phyloP scores from a whole-genome alignment of 1,140 invertebrate genomes.

The Atta cephalotes region DNA sequence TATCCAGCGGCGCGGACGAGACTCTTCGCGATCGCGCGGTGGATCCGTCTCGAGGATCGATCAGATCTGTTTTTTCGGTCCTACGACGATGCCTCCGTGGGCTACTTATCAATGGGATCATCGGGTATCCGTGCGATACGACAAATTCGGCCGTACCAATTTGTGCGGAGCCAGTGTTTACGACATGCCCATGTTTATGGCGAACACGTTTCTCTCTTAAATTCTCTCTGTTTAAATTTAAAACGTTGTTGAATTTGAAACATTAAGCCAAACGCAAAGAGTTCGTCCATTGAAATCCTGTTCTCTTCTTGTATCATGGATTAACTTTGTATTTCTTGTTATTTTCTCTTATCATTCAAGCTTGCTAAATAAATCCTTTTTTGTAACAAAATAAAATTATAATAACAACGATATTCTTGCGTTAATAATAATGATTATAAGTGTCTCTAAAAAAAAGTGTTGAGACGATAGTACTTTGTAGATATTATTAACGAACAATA shows the following conservation, averaged over 20 bases:
- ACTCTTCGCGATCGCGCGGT: constrained; percentile 13
- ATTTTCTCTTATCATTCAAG: not conserved
- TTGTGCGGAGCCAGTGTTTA: constrained; percentile 38
- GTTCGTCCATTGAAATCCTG: not conserved
- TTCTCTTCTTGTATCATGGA: too few relatives aligned
- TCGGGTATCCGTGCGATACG: constrained; percentile 75
- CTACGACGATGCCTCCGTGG: constrained; percentile 81
- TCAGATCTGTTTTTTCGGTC: constrained; percentile 72
- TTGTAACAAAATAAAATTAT: constrained; percentile 1
- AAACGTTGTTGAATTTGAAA: not conserved
- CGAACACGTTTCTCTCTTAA: not conserved
- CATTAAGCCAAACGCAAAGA: not conserved
- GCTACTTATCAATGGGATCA: constrained; percentile 85
- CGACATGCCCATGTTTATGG: constrained; percentile 25
- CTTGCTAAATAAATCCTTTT: not conserved
- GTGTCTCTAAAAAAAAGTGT: not conserved
- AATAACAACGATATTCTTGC: not conserved
- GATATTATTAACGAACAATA: not conserved
- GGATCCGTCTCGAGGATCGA: constrained; percentile 27
- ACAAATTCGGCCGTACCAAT: constrained; percentile 75
- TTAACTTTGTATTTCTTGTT: too few relatives aligned
- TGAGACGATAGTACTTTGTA: not conserved
- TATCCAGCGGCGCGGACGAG: constrained; percentile 81
- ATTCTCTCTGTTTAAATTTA: constrained; percentile 1
- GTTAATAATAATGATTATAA: not conserved